Evolutionary conservation across 2,888 invertebrate genomes (phyloP), one percentile per base, ranked within the genome.

Genomic region (Zaprionus bogoriensis): DNA sequence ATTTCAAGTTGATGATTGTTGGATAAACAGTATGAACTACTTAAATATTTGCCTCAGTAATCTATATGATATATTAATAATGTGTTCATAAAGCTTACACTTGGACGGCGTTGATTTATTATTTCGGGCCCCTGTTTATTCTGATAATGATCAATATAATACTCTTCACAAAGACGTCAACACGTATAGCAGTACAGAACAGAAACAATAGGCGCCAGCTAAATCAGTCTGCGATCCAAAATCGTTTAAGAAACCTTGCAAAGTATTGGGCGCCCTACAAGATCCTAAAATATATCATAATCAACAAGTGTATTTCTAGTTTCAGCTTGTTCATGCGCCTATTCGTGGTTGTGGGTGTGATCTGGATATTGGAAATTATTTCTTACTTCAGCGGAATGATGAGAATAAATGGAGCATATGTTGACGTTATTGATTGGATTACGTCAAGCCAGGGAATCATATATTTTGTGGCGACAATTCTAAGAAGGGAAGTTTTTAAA

Each of bases 281-380:
- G n/a, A n/a, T n/a, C n/a, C n/a, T n/a, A n/a, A n/a, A n/a, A n/a
- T n/a, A n/a, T 22, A 12, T 25, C 4, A 6, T 25, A 25, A 1
- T 17, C 7, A 3, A 4, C 0, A 19, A 4, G 4, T 17, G 0
- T 9, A 4, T 36, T 59, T 67, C 39, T 19, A 96, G 96, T 90
- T 96, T 95, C 89, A 93, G 93, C 27, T 91, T 96, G 1, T 96
- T 96, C 89, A 85, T 96, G 72, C 96, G 96, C 80, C 91, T 96
- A 22, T 94, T 96, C 88, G 92, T 96, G 77, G 95, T 96, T 23
- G 96, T 96, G 95, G 96, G 96, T 0, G 93, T 96, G 25, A 95
- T 95, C 84, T 97, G 96, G 96, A 92, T 93, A 0, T 93, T 95
- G 90, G 96, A 96, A 88, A 92, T 96, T 51, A 91, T 96, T 61